Evolutionary conservation across 2,888 invertebrate genomes (phyloP).

Genomic region (Parnassius smintheus): DNA sequence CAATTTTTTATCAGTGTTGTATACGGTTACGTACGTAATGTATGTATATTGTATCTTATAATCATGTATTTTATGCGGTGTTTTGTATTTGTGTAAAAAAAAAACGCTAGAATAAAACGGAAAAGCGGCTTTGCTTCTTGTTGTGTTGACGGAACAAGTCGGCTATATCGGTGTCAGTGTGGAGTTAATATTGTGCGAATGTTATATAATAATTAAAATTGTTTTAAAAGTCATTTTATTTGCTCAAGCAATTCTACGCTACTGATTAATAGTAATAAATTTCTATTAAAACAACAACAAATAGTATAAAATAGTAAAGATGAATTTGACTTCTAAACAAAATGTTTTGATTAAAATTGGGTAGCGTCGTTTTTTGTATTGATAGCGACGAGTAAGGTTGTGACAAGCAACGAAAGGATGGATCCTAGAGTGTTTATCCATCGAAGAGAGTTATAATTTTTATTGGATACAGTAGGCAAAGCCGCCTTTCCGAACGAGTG

Average conservation of each 20-base stretch:
- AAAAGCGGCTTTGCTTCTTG: conserved; percentile 54
- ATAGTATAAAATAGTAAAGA: too few relatives aligned
- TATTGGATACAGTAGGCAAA: conserved; percentile 43
- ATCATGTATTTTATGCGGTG: conserved; percentile 49
- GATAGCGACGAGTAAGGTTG: conserved; percentile 28
- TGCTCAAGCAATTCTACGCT: too few relatives aligned
- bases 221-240: too few relatives aligned
- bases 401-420: conserved; percentile 45
- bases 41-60: conserved; percentile 50
- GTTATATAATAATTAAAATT: not conserved
- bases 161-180: not conserved
- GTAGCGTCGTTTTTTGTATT: not conserved
- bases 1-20: conserved; percentile 55
- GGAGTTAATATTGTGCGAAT: not conserved
- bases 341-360: too few relatives aligned
- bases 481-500: conserved; percentile 49
- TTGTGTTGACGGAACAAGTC: conserved; percentile 3
- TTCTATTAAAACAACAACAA: too few relatives aligned
- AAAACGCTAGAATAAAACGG: conserved; percentile 45
- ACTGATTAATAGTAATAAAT: too few relatives aligned
- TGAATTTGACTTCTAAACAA: too few relatives aligned
- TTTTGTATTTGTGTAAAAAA: conserved; percentile 65
- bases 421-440: conserved; percentile 40
- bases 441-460: conserved; percentile 36
- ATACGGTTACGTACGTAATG: conserved; percentile 56